These are phyloP conservation scores for Choristoneura rosaceana DNA, from an alignment of 2,888 invertebrate species.

Conservation along the genomic window DNA sequence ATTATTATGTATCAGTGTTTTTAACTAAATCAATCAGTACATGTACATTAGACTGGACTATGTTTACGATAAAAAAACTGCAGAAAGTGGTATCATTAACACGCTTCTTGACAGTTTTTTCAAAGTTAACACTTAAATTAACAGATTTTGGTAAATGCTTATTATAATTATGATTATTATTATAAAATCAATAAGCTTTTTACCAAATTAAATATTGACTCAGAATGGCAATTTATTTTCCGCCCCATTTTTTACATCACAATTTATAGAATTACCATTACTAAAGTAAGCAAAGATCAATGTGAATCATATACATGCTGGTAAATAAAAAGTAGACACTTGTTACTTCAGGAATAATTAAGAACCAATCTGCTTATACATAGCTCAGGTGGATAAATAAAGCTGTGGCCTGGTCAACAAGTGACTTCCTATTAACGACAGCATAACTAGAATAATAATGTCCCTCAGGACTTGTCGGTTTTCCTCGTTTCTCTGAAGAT, in stretches of 20 bases:
- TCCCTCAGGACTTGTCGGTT: too few relatives aligned
- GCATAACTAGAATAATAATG: too few relatives aligned
- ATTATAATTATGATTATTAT: background rate
- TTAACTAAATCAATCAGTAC: background rate
- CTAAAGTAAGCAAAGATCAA: slow-evolving; percentile 47
- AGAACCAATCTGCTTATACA: background rate
- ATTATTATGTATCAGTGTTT: background rate
- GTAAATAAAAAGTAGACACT: slow-evolving; percentile 32
- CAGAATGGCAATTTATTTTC: slow-evolving; percentile 8
- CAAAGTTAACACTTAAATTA: background rate
- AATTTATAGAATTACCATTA: slow-evolving; percentile 31
- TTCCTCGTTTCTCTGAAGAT: too few relatives aligned
- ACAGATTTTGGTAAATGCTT: background rate
- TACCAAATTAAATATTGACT: slow-evolving; percentile 11
- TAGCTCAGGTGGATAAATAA: too few relatives aligned
- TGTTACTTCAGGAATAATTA: slow-evolving; percentile 7
- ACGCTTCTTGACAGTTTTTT: background rate
- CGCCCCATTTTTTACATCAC: slow-evolving; percentile 21
- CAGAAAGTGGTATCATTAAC: background rate
- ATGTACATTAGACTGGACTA: background rate
- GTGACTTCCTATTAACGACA: too few relatives aligned
- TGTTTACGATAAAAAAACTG: background rate
- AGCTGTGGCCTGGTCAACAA: too few relatives aligned
- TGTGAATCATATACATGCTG: slow-evolving; percentile 57
- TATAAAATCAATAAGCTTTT: background rate